Base-by-base conservation (phyloP, 2,113 vertebrate genomes). In the Phocoena sinus region DNA sequence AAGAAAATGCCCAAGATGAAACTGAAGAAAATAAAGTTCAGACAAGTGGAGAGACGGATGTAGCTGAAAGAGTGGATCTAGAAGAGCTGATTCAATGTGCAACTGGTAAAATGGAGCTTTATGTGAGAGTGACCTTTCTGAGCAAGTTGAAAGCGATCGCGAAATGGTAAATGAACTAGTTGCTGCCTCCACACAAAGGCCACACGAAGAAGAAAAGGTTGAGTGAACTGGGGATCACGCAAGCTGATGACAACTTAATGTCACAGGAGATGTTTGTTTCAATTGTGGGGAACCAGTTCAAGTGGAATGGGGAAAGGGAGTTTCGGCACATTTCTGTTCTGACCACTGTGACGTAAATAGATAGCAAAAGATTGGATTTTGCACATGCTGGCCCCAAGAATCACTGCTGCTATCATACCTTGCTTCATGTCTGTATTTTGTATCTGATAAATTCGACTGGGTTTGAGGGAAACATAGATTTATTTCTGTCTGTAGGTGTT, bases 251-350 rank as follows among this genome's bases (percentile, higher is more conserved):
- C 83, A 98, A 99, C 63, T 92, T 99, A 87, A 99, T 99, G 98
- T 98, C 99, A 31, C 99, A 99, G 97, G 99, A 99, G 93, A 98
- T 99, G 98, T 99, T 99, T 71, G 98, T 99, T 82, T 99, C 99
- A 68, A 99, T 99, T 81, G 96, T 99, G 88, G 99, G 99, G 81
- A 99, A 99, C 97, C 99, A 99, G 95, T 99, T 99, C 98, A 99
- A 98, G 63, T 99, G 99, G 84, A 99, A 99, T 0, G 99, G 99
- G 50, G 50, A 99, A 99, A 98, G 99, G 99, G 14, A 99, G 99
- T 93, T 99, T 99, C 60, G 99, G 99, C 56, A 99, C 99, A 11
- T 99, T 99, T 94, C 98, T 99, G 28, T 99, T 99, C 96, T 99
- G 98, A 99, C 3, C 50, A 17, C 56, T 36, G 14, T 91, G 53